Base-by-base conservation (phyloP, 2,888 invertebrate genomes). In the Drosophila pegasa region DNA sequence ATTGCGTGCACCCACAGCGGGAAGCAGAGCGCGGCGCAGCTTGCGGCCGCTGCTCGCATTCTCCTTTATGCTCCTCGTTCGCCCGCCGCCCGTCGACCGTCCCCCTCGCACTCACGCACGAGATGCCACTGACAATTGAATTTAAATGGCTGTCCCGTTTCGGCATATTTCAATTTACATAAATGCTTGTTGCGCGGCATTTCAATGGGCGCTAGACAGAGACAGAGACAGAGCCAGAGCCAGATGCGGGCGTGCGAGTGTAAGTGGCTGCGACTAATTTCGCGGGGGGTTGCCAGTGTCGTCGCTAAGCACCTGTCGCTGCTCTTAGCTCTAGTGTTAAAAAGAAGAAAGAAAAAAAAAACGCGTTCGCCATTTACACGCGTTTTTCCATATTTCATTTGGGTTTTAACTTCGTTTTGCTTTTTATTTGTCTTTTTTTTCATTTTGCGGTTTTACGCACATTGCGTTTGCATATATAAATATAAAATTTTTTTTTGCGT, bases 141-240 rank as follows among this genome's bases (percentile, higher is more conserved):
- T 86, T 88, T 89, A 81, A 89, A 89, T 89, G 75, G 77, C 69
- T 71, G 75, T 71, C 73, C 66, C 65, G 56, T 77, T 51, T 64
- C 80, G 72, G 84, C 75, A 81, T 79, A 81, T 83, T 87, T 81
- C 83, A 87, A 87, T 87, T 89, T 83, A 89, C 86, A 83, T 85
- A 86, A 88, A 82, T 87, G 79, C 78, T 78, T 82, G 88, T 87
- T 80, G 87, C 74, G 63, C 69, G 67, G 77, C 75, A 79, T 86
- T 80, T 64, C 87, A 75, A 76, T 80, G 73, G 69, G 67, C 51
- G 58, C 38, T 55, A 59, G 66, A 64, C 41, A 41, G 59, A 58
- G 75, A 68, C 18, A n/a, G n/a, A n/a, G n/a, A n/a, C n/a, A n/a
- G n/a, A n/a, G n/a, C n/a, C n/a, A n/a, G n/a, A n/a, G 33, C 41